Conservation (phyloP, 2,888 invertebrate genomes). For the Sesia bembeciformis region DNA sequence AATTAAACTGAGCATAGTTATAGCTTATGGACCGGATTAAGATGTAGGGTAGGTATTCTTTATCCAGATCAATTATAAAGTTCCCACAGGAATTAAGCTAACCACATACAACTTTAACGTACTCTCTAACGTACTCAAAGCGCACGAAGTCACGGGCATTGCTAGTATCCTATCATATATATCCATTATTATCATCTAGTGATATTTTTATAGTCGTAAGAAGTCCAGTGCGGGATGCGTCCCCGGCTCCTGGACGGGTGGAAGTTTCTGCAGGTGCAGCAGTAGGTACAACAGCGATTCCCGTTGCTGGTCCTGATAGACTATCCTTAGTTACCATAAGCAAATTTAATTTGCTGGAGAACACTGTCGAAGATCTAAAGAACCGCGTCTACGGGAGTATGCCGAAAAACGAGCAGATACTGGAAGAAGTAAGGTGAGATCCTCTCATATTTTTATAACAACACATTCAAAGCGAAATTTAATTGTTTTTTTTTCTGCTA, state of each 20-base stretch:
- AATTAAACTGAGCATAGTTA: too few species aligned
- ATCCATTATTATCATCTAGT: not conserved
- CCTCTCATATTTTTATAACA: not conserved
- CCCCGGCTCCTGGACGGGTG: not conserved
- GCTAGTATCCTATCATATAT: not conserved
- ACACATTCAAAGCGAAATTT: too few species aligned
- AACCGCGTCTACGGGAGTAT: conserved; percentile 54
- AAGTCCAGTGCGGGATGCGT: not conserved
- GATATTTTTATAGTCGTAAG: not conserved
- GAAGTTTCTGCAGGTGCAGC: not conserved
- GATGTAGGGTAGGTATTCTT: too few species aligned
- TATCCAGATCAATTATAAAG: too few species aligned
- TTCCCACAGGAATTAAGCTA: too few species aligned
- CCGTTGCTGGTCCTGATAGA: conserved; percentile 22
- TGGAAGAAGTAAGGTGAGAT: conserved; percentile 54
- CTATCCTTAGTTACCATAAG: conserved; percentile 61
- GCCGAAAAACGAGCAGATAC: conserved; percentile 52
- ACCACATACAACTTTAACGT: too few species aligned
- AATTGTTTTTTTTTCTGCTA: too few species aligned
- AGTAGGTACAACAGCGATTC: conserved; percentile 3
- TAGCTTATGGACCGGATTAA: too few species aligned
- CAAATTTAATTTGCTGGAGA: conserved; percentile 54
- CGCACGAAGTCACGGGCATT: not conserved
- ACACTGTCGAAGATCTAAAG: conserved; percentile 44
- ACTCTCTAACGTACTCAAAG: not conserved